A percentile compares a stretch with the other conserved stretches of the same genome.
These are phyloP conservation scores for Gallirallus australis DNA, from an alignment of 2,797 vertebrate species.

Conservation along the genomic window DNA sequence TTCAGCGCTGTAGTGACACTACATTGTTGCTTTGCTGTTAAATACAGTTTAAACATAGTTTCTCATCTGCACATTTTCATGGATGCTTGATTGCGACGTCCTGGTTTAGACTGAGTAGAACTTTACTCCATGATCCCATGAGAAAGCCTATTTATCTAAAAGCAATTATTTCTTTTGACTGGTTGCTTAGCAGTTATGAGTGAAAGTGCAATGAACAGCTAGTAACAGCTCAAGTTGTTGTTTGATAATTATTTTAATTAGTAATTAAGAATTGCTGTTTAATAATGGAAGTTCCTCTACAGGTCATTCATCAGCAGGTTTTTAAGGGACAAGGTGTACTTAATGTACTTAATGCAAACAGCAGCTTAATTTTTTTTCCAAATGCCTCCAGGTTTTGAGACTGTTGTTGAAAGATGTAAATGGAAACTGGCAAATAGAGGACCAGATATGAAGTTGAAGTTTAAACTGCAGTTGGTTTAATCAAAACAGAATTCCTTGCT, in stretches of 20 bases:
- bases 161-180: neutral
- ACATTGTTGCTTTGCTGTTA: neutral
- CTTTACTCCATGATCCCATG: neutral
- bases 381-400: neutral
- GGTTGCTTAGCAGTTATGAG: neutral
- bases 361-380: neutral
- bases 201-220: neutral
- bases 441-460: neutral
- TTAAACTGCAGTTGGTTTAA: neutral
- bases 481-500: neutral
- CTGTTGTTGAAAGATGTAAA: neutral
- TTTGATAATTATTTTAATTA: neutral
- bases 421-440: neutral
- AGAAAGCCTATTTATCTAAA: neutral
- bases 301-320: neutral
- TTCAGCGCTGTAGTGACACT: neutral
- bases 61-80: neutral
- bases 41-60: neutral
- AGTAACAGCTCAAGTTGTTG: neutral
- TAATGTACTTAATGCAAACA: neutral
- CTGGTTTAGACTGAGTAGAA: neutral
- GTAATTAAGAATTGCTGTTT: neutral
- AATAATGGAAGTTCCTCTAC: neutral
- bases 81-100: neutral
- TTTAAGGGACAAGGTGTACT: neutral